Base-by-base conservation (phyloP, 2,113 vertebrate species). In the Ifrita kowaldi region DNA sequence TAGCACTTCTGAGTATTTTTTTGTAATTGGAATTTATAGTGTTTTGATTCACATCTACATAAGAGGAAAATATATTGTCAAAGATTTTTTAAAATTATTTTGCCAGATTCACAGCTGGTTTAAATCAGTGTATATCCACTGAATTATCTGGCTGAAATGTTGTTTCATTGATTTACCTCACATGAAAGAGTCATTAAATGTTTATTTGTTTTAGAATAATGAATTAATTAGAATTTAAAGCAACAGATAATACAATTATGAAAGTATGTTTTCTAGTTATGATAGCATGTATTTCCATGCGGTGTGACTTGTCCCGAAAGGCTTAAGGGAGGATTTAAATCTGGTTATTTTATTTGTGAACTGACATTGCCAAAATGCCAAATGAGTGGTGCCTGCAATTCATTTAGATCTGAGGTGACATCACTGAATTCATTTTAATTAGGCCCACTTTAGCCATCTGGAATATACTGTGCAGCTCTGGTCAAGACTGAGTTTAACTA, bases 341-440 rank as follows among this genome's bases (percentile, higher is more conserved):
- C 37, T 85, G 59, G 79, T 93, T 85, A 63, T 93, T 93, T 93
- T 84, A 68, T 79, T 95, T 94, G 42, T 88, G 91, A 95, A 74
- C 68, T 81, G 76, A 81, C 71, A 52, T 85, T 96, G 97, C 95
- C 95, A 95, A 96, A 97, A 90, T 83, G 87, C 89, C 97, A 91
- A 95, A 95, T 96, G 91, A 94, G 79, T 87, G 81, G 77, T 77
- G 87, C 74, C 37, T 95, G 88, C 93, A 30, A 46, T 95, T 96
- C 94, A 93, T 94, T 95, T 91, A 95, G 90, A 95, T 96, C 71
- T 6, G 28, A 96, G 95, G 92, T 97, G 95, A 95, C 96, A 96
- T 95, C 91, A 95, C 94, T 93, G 94, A 93, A 94, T 95, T 96
- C 60, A 90, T 95, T 96, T 97, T 96, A 97, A 97, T 97, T 96